A percentile compares a stretch with the other conserved stretches of the same genome.
Conservation (phyloP, 1,140 invertebrate genomes). For the Nebria ingens region DNA sequence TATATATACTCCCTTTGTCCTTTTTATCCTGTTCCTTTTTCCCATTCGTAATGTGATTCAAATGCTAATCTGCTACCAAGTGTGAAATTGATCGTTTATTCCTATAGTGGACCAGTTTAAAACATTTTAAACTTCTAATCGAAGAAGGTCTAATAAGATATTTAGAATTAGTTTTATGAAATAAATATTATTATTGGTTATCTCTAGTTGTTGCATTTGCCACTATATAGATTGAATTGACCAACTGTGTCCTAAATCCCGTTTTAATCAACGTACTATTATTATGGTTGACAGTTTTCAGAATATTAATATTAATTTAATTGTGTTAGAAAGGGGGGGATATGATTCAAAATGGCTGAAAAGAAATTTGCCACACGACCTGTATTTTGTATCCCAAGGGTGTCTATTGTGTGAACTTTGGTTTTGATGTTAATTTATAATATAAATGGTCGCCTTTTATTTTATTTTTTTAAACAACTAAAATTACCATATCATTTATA, state of each 20-base stretch:
- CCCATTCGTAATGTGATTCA: constrained; percentile 12
- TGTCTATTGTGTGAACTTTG: too few relatives aligned
- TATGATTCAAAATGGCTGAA: not conserved
- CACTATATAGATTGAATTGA: not conserved
- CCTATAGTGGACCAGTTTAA: not conserved
- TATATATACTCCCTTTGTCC: not conserved
- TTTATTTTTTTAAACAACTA: too few relatives aligned
- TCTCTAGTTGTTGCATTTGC: not conserved
- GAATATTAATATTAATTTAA: not conserved
- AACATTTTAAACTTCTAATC: too few relatives aligned
- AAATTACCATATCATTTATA: too few relatives aligned
- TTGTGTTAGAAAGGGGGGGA: not conserved
- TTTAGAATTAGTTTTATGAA: not conserved
- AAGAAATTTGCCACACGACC: not conserved
- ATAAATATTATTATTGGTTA: not conserved
- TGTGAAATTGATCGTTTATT: constrained; percentile 24
- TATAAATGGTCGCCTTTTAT: too few relatives aligned
- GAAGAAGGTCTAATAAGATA: not conserved
- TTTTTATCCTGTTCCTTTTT: not conserved
- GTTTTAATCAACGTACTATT: not conserved
- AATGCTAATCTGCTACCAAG: constrained; percentile 17
- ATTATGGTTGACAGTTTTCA: not conserved
- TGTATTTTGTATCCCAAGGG: too few relatives aligned
- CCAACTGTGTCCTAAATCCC: not conserved
- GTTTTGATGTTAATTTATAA: not conserved